A percentile compares a stretch with the other conserved stretches of the same genome.
These are phyloP conservation scores for Muschampia plurimacula DNA, from an alignment of 2,888 invertebrate genomes.

Conservation along the genomic window DNA sequence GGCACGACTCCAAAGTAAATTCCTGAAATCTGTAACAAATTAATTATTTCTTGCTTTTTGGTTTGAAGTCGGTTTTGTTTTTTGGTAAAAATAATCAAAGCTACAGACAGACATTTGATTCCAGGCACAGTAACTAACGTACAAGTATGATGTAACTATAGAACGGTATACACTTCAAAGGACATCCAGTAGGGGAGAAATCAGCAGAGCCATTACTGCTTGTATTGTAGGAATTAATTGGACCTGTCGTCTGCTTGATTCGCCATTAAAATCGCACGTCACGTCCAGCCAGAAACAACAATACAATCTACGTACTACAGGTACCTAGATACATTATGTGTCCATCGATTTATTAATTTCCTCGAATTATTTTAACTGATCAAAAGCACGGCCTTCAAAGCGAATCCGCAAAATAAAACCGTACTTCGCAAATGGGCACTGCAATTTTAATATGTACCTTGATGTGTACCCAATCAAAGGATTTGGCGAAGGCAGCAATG, in stretches of 20 bases:
- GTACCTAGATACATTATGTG: neutral
- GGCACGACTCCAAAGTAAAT: no score
- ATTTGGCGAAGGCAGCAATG: neutral
- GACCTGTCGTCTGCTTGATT: conserved; percentile 1
- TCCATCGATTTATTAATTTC: neutral
- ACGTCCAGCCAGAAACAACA: neutral
- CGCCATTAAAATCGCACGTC: conserved; percentile 2
- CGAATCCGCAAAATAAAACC: no score
- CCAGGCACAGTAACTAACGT: neutral
- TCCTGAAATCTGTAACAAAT: no score
- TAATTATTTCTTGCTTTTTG: no score
- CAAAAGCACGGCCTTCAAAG: no score
- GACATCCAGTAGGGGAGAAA: neutral
- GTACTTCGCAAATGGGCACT: neutral
- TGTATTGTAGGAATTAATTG: conserved; percentile 4
- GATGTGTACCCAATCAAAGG: no score
- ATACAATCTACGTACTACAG: neutral
- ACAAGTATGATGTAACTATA: neutral
- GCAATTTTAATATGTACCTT: neutral
- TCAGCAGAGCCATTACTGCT: neutral
- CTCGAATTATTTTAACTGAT: no score
- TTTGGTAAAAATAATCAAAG: no score
- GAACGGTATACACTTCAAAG: neutral
- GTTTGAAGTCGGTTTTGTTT: no score
- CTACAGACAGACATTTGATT: no score